Evolutionary conservation across 2,797 vertebrate genomes (phyloP), one percentile per base, ranked within the genome.

Genomic region (Sebastes glaucus): DNA sequence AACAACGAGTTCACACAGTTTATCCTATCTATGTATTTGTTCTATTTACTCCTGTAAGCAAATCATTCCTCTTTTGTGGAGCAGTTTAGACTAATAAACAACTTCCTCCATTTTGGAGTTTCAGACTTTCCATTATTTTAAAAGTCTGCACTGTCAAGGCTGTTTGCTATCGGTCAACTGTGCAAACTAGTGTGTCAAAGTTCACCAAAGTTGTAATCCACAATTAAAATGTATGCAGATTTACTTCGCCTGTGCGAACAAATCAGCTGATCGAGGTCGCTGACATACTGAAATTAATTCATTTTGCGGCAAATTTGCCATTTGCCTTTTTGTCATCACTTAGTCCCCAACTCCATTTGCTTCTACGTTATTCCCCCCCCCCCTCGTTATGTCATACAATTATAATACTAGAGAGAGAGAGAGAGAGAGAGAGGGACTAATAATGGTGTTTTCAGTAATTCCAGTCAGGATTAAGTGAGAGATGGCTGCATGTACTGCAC

Each of bases 401-500:
- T 1, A 52, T 52, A 52, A 52, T 10, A n/a, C 8, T 20, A 49
- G 18, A 46, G 22, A 42, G 38, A 62, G 6, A 16, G 6, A 23
- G 22, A 23, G 11, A 16, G 27, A 27, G 14, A 33, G 32, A 10
- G 9, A 7, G 10, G 16, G 32, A 63, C 13, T 53, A 68, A 83
- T 72, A 69, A 74, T 59, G 4, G 49, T n/a, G 62, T 56, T 65
- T 78, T 84, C 72, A 74, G 59, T 79, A 74, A 80, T 83, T 92
- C 60, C 62, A 86, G 71, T 86, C 83, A 78, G 71, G 77, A 81
- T 82, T 78, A 71, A 74, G 18, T 49, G 60, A 38, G 57, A 70
- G 11, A 71, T 67, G 70, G 77, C 75, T 85, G 72, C 22, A 74
- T 79, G 60, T 3, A 71, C 16, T 30, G 27, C 5, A 4, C 53